Percentiles rank a stretch among this genome's conserved stretches.
Conservation (phyloP, 2,797 vertebrate genomes). For the Argya squamiceps region DNA sequence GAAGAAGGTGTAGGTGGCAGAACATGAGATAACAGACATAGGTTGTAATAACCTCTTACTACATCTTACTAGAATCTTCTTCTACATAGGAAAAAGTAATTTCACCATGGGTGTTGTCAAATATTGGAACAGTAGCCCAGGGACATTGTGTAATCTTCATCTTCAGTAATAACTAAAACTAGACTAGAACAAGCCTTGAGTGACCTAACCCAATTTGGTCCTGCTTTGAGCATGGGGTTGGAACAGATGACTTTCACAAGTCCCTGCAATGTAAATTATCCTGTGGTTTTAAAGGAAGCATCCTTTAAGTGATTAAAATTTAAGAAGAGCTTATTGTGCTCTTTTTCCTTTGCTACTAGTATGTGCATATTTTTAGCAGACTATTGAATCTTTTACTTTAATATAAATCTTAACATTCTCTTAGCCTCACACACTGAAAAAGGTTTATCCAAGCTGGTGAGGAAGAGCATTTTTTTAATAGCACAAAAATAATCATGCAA, state of each 20-base stretch:
- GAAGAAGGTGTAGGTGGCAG: background rate
- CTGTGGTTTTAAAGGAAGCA: background rate
- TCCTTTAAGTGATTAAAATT: background rate
- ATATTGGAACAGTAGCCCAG: background rate
- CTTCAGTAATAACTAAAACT: background rate
- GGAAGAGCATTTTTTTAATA: background rate
- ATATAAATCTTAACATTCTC: background rate
- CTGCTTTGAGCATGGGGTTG: background rate
- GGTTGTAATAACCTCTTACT: background rate
- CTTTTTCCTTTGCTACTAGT: background rate
- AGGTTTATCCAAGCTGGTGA: background rate
- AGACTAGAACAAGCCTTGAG: background rate
- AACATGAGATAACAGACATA: background rate
- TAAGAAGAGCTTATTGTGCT: background rate
- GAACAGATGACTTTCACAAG: background rate
- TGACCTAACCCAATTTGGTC: background rate
- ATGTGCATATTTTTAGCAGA: background rate
- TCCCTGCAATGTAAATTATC: background rate
- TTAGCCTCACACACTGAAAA: background rate
- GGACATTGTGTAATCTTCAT: background rate
- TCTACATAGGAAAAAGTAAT: background rate
- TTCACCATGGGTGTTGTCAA: background rate
- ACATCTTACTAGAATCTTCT: background rate
- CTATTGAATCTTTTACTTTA: background rate
- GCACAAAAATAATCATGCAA: background rate